These are phyloP conservation scores for Girardinichthys multiradiatus DNA, from an alignment of 2,113 vertebrate species.

Conservation along the genomic window DNA sequence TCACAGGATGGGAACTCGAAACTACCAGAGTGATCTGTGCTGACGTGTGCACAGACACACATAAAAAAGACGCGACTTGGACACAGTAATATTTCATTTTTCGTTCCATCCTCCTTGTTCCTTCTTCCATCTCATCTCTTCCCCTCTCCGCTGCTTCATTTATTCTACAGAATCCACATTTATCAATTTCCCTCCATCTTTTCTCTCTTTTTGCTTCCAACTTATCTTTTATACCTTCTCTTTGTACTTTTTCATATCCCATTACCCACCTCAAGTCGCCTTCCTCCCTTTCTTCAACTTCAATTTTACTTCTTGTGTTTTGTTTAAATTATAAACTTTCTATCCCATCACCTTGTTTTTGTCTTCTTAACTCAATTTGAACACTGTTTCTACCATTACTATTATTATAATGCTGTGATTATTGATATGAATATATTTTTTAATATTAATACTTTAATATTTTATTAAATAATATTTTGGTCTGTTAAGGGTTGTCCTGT, in stretches of 20 bases:
- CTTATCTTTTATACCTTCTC: slow-evolving; percentile 7
- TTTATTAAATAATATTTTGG: no score
- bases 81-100: slow-evolving; percentile 17
- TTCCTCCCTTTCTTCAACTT: slow-evolving; percentile 16
- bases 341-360: neutral
- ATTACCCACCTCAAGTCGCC: slow-evolving; percentile 32
- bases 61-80: slow-evolving; percentile 1
- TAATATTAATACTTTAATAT: no score
- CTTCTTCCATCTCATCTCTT: slow-evolving; percentile 25
- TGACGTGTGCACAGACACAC: slow-evolving; percentile 22
- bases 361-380: slow-evolving; percentile 7
- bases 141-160: slow-evolving; percentile 3
- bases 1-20: slow-evolving; percentile 1
- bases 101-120: neutral
- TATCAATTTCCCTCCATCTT: slow-evolving; percentile 39
- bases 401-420: slow-evolving; percentile 29
- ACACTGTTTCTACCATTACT: slow-evolving; percentile 29
- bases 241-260: slow-evolving; percentile 24
- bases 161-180: slow-evolving; percentile 44
- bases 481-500: no score
- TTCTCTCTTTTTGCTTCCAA: slow-evolving; percentile 24
- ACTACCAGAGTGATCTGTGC: slow-evolving; percentile 25
- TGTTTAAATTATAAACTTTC: slow-evolving; percentile 17
- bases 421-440: no score
- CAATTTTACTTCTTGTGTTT: slow-evolving; percentile 17